Evolutionary conservation across 2,888 invertebrate genomes (phyloP).

Genomic region (Tetheella fluctuosa): DNA sequence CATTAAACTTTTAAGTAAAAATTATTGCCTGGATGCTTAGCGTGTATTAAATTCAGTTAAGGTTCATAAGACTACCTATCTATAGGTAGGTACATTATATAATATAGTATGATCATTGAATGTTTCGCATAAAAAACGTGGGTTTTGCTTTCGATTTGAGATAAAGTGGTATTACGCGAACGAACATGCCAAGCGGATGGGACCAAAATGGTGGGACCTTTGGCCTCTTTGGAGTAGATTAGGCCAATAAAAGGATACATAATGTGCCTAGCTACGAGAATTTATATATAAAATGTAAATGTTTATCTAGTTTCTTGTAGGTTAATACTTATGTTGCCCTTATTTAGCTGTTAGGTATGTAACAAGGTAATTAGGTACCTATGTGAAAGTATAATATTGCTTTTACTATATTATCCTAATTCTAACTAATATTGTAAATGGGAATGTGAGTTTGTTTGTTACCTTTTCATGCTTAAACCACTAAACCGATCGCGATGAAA

Average conservation of each 20-base stretch:
- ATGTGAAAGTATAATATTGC: too few relatives aligned
- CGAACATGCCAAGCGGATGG: slow-evolving; percentile 10
- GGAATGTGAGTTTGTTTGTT: too few relatives aligned
- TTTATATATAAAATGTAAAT: not conserved
- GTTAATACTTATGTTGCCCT: not conserved
- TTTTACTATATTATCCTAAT: too few relatives aligned
- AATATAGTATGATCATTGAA: not conserved
- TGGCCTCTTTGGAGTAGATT: slow-evolving; percentile 9
- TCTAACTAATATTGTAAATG: too few relatives aligned
- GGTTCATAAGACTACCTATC: slow-evolving; percentile 22
- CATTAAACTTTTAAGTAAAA: slow-evolving; percentile 48
- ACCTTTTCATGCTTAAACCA: too few relatives aligned
- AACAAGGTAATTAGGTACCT: too few relatives aligned
- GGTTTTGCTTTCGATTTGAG: slow-evolving; percentile 13
- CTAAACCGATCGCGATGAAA: too few relatives aligned
- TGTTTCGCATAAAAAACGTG: not conserved
- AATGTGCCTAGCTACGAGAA: not conserved
- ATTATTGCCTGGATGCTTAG: slow-evolving; percentile 30
- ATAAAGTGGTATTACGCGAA: slow-evolving; percentile 12
- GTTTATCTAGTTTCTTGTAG: not conserved
- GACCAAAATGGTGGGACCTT: slow-evolving; percentile 12
- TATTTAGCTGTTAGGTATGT: slow-evolving; percentile 23
- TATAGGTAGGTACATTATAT: not conserved
- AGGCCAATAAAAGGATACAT: not conserved
- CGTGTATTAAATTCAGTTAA: slow-evolving; percentile 21